Base-by-base conservation (phyloP, 1,140 invertebrate genomes). In the Atopsyche davidsoni region DNA sequence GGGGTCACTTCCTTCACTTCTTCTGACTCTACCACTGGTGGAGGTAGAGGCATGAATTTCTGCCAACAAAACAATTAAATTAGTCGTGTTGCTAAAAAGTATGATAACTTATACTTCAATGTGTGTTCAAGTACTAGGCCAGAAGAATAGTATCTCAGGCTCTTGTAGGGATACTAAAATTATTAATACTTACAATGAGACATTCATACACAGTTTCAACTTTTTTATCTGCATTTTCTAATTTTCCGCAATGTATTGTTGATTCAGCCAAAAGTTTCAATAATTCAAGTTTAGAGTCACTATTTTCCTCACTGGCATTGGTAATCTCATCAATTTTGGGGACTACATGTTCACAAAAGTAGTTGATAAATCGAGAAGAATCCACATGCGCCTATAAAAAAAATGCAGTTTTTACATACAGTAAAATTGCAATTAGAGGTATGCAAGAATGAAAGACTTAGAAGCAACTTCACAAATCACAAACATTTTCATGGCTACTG, bases 231-330 rank as follows among this genome's bases (percentile, higher is more conserved):
- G 83, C 73, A 62, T 88, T 85, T 21, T 89, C 85, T 34, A 91
- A 65, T 46, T 81, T 79, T 35, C 85, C 85, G 71, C 79, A 83
- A 76, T 84, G 79, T 58, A 83, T 76, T 48, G 80, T 79, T 42
- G 95, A 78, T 70, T 96, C 91, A 17, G 92, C 90, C 62, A 96
- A 81, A 23, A 90, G 74, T 69, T 93, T 92, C 17, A 97, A 70
- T 45, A 96, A 66, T 61, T 92, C 87, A 34, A 94, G 67, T 61
- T 92, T 85, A 7, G 80, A 67, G 62, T 89, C 81, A 54, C 78
- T 77, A 25, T 80, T 81, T 60, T 83, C 81, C 23, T 79, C 75
- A 52, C 79, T 64, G 45, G 68, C 69, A 13, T 68, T 67, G 17
- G 61, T 61, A 51, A 82, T 74, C 42, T 73, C 69, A 57, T 76